Conservation (phyloP, 2,113 vertebrate species). For the Gallinago media region DNA sequence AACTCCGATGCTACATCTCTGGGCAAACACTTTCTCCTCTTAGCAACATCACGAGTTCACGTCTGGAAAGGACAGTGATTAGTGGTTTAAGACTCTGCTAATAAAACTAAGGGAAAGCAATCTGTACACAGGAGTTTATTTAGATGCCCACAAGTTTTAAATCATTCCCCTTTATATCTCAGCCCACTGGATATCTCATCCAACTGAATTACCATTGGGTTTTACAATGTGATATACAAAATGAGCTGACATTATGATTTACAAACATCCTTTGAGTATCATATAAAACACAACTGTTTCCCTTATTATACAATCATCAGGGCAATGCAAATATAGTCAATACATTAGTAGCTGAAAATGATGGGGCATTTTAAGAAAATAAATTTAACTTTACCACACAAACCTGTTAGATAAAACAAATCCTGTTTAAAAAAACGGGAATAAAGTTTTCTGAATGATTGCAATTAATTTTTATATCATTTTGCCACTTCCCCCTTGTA, state of each 20-base stretch:
- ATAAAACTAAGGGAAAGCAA: constrained; percentile 47
- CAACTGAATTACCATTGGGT: constrained; percentile 71
- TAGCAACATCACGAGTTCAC: not conserved
- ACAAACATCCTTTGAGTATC: constrained; percentile 68
- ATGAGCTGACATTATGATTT: constrained; percentile 67
- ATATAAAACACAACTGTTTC: constrained; percentile 71
- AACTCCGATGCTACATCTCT: not conserved
- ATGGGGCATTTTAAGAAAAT: constrained; percentile 27
- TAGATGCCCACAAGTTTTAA: constrained; percentile 65
- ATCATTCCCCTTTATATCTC: constrained; percentile 61
- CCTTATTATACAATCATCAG: constrained; percentile 56
- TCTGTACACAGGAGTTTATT: constrained; percentile 75
- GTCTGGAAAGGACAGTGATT: not conserved
- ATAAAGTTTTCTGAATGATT: not conserved
- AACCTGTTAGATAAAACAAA: constrained; percentile 4
- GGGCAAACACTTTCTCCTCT: not conserved
- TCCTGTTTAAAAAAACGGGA: not conserved
- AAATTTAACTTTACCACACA: constrained; percentile 33
- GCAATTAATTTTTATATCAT: not conserved
- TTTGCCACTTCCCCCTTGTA: not conserved
- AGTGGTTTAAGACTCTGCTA: not conserved
- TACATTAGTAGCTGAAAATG: constrained; percentile 27
- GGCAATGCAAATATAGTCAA: constrained; percentile 48
- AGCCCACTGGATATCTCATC: constrained; percentile 53
- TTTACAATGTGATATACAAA: constrained; percentile 71